Evolutionary conservation across 1,140 invertebrate genomes (phyloP).

Genomic region (Trichomalopsis sarcophagae): DNA sequence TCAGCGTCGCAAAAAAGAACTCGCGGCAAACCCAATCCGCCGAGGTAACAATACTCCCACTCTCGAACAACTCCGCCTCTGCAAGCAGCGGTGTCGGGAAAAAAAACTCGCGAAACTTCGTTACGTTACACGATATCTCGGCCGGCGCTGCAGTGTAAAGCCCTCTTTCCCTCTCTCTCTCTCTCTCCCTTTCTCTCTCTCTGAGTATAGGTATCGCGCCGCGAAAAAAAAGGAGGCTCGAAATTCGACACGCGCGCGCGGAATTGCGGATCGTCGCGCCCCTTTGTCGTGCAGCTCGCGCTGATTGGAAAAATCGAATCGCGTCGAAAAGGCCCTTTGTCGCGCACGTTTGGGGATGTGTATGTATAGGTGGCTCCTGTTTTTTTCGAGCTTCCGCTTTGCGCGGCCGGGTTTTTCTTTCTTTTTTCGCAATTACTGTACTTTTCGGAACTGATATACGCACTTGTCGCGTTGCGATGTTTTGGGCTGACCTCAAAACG

Average conservation of each 20-base stretch:
- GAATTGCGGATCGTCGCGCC: constrained; percentile 17
- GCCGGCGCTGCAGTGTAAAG: not conserved
- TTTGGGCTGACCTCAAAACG: not conserved
- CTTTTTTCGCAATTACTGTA: not conserved
- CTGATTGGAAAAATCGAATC: constrained; percentile 46
- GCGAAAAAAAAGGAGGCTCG: constrained; percentile 16
- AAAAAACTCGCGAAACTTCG: constrained; percentile 5
- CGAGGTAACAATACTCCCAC: not conserved
- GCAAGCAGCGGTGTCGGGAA: not conserved
- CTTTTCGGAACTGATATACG: not conserved
- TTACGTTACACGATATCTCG: not conserved
- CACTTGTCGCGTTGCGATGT: not conserved
- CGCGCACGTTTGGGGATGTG: not conserved
- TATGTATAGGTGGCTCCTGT: not conserved
- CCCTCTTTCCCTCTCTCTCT: not conserved
- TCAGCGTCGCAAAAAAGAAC: too few relatives aligned
- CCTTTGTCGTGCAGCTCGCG: constrained; percentile 27
- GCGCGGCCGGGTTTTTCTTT: not conserved
- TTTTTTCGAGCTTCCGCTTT: not conserved
- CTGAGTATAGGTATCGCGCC: constrained; percentile 5
- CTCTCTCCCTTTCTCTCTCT: too few relatives aligned
- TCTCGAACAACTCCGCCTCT: not conserved
- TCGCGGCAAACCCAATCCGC: not conserved
- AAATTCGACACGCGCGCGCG: not conserved
- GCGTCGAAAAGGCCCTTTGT: constrained; percentile 18